Base-by-base conservation (phyloP, 1,140 invertebrate genomes). In the Zaprionus camerounensis region DNA sequence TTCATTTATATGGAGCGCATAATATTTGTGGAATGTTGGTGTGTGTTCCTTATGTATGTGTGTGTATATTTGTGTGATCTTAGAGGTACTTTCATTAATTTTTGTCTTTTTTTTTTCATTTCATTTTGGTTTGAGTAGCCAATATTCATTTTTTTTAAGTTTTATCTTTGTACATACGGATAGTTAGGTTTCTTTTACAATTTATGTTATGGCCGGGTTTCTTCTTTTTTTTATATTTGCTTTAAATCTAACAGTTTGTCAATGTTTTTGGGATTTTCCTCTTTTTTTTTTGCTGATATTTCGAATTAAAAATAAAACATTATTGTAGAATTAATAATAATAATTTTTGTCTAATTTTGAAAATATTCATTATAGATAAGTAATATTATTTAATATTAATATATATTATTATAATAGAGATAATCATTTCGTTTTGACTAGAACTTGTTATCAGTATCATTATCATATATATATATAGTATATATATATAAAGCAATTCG, bases 301-400 rank as follows among this genome's bases (percentile, higher is more conserved):
- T 83, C 38, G 62, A 87, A 76, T 78, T 53, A 51, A 63, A 75
- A 81, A 77, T 58, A 79, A 74, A 81, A 81, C 71, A 87, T 87
- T 83, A 76, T 71, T 58, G 86, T 82, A 73, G 51, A 78, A 78
- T 88, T 88, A 73, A 73, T 77, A 38, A 85, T 85, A 87, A 88
- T 84, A 87, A 87, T 87, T 88, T 87, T 81, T 84, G 84, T 76
- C 84, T 87, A 87, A 87, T 76, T 81, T 87, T 87, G 58, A 87
- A 87, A 87, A 83, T 88, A 87, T 83, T 78, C 76, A 84, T 57
- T 71, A 72, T 61, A 67, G 49, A 57, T 67, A 67, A 69, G 73
- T 82, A 79, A 81, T 79, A 76, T 77, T 72, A 81, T 80, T 49
- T 67, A 61, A 81, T 82, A 81, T 81, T 80, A 81, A 73, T 81